phyloP scores from a whole-genome alignment of 1,140 invertebrate genomes.

The Ruditapes philippinarum region DNA sequence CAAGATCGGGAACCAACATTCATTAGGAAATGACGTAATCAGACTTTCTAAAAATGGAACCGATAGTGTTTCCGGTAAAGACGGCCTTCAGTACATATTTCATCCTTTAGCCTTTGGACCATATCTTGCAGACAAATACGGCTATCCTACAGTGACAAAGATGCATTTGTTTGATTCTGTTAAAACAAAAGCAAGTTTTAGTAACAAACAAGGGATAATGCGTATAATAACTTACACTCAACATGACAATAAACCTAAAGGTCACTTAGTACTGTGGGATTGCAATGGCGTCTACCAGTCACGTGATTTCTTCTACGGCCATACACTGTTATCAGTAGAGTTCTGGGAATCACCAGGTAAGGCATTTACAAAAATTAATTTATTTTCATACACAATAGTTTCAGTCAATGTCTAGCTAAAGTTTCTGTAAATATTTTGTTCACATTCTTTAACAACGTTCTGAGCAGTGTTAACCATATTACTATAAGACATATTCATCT shows the following conservation, averaged over 20 bases:
- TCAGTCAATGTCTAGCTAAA: too few relatives aligned
- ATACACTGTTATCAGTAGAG: constrained; percentile 83
- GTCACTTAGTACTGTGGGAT: constrained; percentile 85
- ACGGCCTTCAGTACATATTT: constrained; percentile 83
- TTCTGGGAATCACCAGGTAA: constrained; percentile 86
- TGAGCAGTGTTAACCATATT: background rate
- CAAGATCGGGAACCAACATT: constrained; percentile 80
- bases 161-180: constrained; percentile 78
- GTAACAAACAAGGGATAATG: constrained; percentile 83
- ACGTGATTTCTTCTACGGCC: constrained; percentile 81
- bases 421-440: too few relatives aligned
- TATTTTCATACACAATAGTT: too few relatives aligned
- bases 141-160: constrained; percentile 82
- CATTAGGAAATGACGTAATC: constrained; percentile 78
- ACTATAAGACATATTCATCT: too few relatives aligned
- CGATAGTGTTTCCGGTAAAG: constrained; percentile 78
- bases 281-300: constrained; percentile 83
- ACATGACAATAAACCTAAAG: constrained; percentile 79
- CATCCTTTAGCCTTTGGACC: constrained; percentile 85
- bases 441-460: too few relatives aligned
- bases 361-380: too few relatives aligned
- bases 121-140: constrained; percentile 84
- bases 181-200: constrained; percentile 81
- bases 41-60: constrained; percentile 80
- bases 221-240: constrained; percentile 83